A percentile compares a stretch with the other conserved stretches of the same genome.
phyloP scores from a whole-genome alignment of 2,888 invertebrate species.

The Eristalis intricaria region DNA sequence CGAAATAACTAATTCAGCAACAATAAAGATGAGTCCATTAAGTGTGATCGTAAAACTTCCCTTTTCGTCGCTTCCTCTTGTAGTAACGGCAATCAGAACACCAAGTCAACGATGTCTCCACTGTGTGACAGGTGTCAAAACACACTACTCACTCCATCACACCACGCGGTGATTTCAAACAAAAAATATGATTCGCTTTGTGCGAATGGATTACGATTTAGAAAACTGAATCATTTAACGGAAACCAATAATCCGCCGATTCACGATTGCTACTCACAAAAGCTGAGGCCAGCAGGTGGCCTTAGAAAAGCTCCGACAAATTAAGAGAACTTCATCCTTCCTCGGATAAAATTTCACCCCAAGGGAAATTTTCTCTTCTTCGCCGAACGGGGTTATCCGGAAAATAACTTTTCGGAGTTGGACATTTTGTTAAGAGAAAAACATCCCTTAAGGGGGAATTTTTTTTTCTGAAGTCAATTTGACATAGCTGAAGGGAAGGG shows the following conservation, averaged over 20 bases:
- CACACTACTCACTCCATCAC: not conserved
- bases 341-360: not conserved
- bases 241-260: not conserved
- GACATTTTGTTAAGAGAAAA: not conserved
- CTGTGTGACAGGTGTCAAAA: not conserved
- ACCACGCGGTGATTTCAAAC: not conserved
- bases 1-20: conserved; percentile 38
- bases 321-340: conserved; percentile 31
- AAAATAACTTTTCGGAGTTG: not conserved
- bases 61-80: not conserved
- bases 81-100: not conserved
- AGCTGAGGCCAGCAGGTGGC: not conserved
- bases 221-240: not conserved
- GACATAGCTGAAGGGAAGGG: not conserved
- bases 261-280: not conserved
- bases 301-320: conserved; percentile 2
- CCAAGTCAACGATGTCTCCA: not conserved
- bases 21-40: conserved; percentile 33
- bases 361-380: conserved; percentile 5
- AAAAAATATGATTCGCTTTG: not conserved
- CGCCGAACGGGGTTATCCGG: not conserved
- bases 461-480: not conserved
- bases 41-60: conserved; percentile 22
- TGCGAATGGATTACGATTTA: not conserved
- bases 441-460: no score